phyloP scores from a whole-genome alignment of 2,113 vertebrate genomes.

The Clinocottus analis region DNA sequence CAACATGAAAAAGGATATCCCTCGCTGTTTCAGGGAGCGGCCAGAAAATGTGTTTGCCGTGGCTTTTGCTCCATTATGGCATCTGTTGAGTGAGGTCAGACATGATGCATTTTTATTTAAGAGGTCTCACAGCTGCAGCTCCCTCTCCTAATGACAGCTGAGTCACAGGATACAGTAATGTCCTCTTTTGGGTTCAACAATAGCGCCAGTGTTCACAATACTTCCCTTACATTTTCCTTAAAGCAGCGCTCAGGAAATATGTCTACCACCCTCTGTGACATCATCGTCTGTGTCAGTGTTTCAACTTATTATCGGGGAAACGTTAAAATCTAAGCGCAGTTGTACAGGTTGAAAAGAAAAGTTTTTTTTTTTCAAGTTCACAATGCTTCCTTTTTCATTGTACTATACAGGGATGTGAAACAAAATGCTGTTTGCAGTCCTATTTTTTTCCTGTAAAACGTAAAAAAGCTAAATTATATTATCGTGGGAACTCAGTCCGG shows the following conservation, averaged over 20 bases:
- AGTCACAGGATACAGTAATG: slow-evolving; percentile 42
- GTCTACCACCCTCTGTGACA: not conserved
- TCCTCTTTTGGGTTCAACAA: slow-evolving; percentile 36
- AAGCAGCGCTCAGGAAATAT: not conserved
- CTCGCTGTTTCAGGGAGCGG: slow-evolving; percentile 65
- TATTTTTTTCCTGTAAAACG: too few species aligned
- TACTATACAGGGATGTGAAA: not conserved
- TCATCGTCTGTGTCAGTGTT: not conserved
- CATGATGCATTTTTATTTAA: slow-evolving; percentile 48
- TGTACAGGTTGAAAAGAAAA: not conserved
- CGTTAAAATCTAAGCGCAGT: not conserved
- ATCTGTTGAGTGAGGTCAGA: slow-evolving; percentile 70
- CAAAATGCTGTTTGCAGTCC: not conserved
- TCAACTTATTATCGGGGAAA: not conserved
- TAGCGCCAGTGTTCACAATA: slow-evolving; percentile 17
- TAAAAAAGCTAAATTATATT: not conserved
- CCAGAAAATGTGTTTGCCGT: slow-evolving; percentile 40
- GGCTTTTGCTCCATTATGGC: slow-evolving; percentile 48
- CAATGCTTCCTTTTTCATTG: not conserved
- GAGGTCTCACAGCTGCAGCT: slow-evolving; percentile 58
- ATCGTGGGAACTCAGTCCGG: not conserved
- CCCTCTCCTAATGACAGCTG: slow-evolving; percentile 50
- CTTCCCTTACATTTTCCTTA: not conserved
- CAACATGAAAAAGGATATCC: slow-evolving; percentile 64
- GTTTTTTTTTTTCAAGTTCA: not conserved